Conservation (phyloP, 1,140 invertebrate species). For the Drosophila kepulauana region DNA sequence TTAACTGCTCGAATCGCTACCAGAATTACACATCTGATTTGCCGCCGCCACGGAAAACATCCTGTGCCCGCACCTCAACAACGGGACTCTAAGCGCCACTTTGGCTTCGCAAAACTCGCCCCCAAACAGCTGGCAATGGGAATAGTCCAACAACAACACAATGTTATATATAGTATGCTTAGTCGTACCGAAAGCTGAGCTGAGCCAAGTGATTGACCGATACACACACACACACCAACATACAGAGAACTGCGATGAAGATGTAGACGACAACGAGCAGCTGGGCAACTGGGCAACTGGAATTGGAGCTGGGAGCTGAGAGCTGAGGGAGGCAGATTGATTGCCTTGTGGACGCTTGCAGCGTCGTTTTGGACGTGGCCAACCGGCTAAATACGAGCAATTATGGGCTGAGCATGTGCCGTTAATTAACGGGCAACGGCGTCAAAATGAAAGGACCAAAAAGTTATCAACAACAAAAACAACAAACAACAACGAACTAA, state of each 20-base stretch:
- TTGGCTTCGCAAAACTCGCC: not conserved
- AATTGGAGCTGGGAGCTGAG: not conserved
- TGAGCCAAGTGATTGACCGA: slow-evolving; percentile 46
- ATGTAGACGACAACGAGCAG: slow-evolving; percentile 1
- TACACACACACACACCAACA: not conserved
- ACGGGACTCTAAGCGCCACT: slow-evolving; percentile 65
- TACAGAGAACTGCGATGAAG: slow-evolving; percentile 12
- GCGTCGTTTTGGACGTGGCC: slow-evolving; percentile 7
- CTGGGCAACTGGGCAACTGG: no score
- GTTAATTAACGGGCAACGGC: slow-evolving; percentile 35
- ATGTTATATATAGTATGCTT: slow-evolving; percentile 4
- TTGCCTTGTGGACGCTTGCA: slow-evolving; percentile 16
- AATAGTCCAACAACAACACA: slow-evolving; percentile 17
- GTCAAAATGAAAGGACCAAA: slow-evolving; percentile 35
- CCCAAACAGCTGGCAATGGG: slow-evolving; percentile 10
- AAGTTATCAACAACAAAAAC: slow-evolving; percentile 13
- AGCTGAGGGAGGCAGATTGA: slow-evolving; percentile 23
- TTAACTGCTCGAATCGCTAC: slow-evolving; percentile 76
- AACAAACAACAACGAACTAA: slow-evolving; percentile 8
- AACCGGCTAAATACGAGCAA: slow-evolving; percentile 41
- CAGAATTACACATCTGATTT: slow-evolving; percentile 82
- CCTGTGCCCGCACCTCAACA: slow-evolving; percentile 76
- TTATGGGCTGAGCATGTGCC: slow-evolving; percentile 45
- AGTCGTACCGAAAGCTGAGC: not conserved
- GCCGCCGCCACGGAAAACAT: slow-evolving; percentile 79